phyloP scores from a whole-genome alignment of 1,140 invertebrate species.

The Pseudoatta argentina region DNA sequence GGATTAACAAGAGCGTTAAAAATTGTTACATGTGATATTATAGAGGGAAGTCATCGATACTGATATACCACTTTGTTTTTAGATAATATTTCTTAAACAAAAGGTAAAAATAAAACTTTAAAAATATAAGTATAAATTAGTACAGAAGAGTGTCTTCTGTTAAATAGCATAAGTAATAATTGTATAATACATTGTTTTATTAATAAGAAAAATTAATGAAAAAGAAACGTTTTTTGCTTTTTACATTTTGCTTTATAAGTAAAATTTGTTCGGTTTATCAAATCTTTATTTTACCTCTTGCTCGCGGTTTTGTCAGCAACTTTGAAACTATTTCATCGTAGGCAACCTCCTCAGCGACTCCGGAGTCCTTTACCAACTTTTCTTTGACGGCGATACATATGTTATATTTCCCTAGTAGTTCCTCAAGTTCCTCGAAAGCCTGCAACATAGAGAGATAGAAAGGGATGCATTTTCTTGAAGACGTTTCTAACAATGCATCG shows the following conservation, averaged over 20 bases:
- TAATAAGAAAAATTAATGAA: neutral
- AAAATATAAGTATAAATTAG: too few relatives aligned
- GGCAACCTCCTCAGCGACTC: constrained; percentile 93
- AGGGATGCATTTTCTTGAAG: constrained; percentile 32
- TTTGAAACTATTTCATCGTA: constrained; percentile 96
- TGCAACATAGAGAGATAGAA: constrained; percentile 85
- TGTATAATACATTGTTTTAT: neutral
- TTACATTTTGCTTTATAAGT: neutral
- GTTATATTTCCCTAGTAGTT: constrained; percentile 91
- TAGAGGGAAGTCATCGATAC: too few relatives aligned
- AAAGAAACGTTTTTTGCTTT: neutral
- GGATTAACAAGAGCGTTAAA: neutral
- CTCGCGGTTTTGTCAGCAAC: constrained; percentile 93
- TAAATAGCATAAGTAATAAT: neutral
- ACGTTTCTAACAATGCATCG: constrained; percentile 26
- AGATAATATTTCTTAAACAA: too few relatives aligned
- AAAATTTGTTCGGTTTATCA: neutral
- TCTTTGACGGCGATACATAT: constrained; percentile 98
- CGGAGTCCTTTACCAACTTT: constrained; percentile 97
- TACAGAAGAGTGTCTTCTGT: too few relatives aligned
- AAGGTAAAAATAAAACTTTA: too few relatives aligned
- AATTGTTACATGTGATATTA: neutral
- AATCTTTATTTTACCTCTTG: constrained; percentile 90
- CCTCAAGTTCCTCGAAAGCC: constrained; percentile 97
- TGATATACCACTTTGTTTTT: too few relatives aligned